These are phyloP conservation scores for Pagetopsis macropterus DNA, from an alignment of 2,797 vertebrate species.

Conservation along the genomic window DNA sequence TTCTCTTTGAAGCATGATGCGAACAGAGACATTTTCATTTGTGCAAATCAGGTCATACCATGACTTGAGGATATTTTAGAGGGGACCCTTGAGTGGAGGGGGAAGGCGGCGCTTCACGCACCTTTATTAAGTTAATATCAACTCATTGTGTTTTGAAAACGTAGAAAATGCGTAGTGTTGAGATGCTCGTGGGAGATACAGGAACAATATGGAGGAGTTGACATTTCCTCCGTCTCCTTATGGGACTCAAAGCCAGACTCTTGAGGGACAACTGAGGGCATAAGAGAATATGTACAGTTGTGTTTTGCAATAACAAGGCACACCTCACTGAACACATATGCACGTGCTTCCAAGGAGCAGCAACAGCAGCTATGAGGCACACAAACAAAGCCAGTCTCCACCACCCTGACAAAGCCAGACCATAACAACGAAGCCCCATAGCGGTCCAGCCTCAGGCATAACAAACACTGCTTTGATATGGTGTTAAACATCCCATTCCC, in stretches of 20 bases:
- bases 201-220: constrained; percentile 4
- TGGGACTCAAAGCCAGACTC: constrained; percentile 15
- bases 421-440: constrained; percentile 65
- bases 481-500: constrained; percentile 80
- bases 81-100: background rate
- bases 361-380: constrained; percentile 61
- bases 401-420: constrained; percentile 59
- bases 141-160: constrained; percentile 13
- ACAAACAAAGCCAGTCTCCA: constrained; percentile 52
- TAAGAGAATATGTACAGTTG: background rate
- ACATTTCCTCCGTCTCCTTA: constrained; percentile 27
- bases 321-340: constrained; percentile 26
- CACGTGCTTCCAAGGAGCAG: constrained; percentile 27
- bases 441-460: constrained; percentile 71
- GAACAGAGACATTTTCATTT: constrained; percentile 36
- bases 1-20: constrained; percentile 45
- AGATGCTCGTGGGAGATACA: background rate
- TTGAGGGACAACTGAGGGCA: constrained; percentile 15
- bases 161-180: background rate
- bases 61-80: constrained; percentile 37
- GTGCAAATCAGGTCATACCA: constrained; percentile 51
- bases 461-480: constrained; percentile 82
- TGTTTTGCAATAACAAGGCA: constrained; percentile 43
- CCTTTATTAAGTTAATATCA: constrained; percentile 10
- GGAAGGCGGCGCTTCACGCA: too few species aligned